Base-by-base conservation (phyloP, 2,113 vertebrate genomes). In the Castor canadensis region DNA sequence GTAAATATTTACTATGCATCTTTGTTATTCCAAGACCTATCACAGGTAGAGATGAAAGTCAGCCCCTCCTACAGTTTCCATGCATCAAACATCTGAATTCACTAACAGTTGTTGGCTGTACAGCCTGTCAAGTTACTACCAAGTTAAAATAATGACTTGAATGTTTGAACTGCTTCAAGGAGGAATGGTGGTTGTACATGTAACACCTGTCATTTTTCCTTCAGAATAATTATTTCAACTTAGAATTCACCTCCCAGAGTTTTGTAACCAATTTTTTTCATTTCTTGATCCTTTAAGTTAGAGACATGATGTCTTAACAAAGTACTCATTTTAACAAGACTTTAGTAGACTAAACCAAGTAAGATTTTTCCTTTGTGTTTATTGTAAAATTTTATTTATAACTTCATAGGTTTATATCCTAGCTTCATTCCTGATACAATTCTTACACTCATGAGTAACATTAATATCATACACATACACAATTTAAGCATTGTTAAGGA, bases 321-420 rank as follows among this genome's bases (percentile, higher is more conserved):
- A 87, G 13, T 75, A 92, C 28, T 94, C 7, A 30, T 96, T 92
- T 89, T 75, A 84, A 69, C 10, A 54, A 45, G 84, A 72, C 24
- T 77, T 66, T 73, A 86, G 47, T 43, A 73, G 54, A 84, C 92
- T n/a, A 84, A 64, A 84, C 81, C 28, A 49, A 30, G n/a, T n/a
- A 87, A 49, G 30, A 38, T 73, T 45, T 94, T 58, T 75, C 52
- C 5, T 72, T 67, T 73, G 62, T 89, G 58, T 73, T 94, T 96
- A 64, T 67, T 85, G 60, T 47, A 5, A 91, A 81, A 73, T 94
- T 87, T 84, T 91, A 82, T 58, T 88, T 92, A 60, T 19, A 81
- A 47, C 69, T 75, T 87, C 58, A 75, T 87, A 85, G 69, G 13
- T 75, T 85, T 88, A 73, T 92, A 75, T 62, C 28, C 26, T 93